Evolutionary conservation across 92 coral and sea anemone species (phyloP).

Genomic region (Paragorgia papillata): DNA sequence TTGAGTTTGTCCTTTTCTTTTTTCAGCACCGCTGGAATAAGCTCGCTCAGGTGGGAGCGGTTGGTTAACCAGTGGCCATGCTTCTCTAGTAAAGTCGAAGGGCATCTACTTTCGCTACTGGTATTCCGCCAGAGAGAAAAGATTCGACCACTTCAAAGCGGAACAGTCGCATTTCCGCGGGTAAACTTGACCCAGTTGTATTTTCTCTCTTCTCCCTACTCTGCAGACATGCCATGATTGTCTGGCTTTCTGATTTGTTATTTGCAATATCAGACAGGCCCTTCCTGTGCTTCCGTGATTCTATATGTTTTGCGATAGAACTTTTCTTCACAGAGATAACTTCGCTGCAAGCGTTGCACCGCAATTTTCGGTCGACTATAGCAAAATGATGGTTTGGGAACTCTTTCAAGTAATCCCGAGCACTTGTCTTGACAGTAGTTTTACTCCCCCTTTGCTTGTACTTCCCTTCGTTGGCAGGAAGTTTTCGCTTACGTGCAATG

Average conservation of each 20-base stretch:
- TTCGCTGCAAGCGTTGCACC: too few relatives aligned
- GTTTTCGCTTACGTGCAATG: conserved; percentile 51
- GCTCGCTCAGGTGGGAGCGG: conserved; percentile 44
- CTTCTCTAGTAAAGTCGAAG: conserved; percentile 56
- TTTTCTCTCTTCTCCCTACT: conserved; percentile 51
- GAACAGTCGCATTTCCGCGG: conserved; percentile 54
- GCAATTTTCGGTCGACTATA: too few relatives aligned
- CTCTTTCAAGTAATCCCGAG: too few relatives aligned
- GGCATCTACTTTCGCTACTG: conserved; percentile 44
- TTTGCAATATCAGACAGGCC: conserved; percentile 34
- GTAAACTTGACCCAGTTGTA: conserved; percentile 56
- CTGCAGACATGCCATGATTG: too few relatives aligned
- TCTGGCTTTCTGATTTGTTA: too few relatives aligned
- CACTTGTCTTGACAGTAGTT: conserved; percentile 40
- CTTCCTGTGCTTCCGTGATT: conserved; percentile 34
- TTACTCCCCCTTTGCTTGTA: too few relatives aligned
- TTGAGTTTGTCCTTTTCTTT: conserved; percentile 14
- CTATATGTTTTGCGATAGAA: conserved; percentile 35
- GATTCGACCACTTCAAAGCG: conserved; percentile 56
- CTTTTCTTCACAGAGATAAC: too few relatives aligned
- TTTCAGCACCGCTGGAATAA: conserved; percentile 44
- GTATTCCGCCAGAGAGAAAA: conserved; percentile 41
- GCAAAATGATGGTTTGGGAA: too few relatives aligned
- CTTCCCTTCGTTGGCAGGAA: too few relatives aligned
- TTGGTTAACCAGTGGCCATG: conserved; percentile 57